A percentile compares a stretch with the other conserved stretches of the same genome.
Evolutionary conservation across 2,113 vertebrate genomes (phyloP).

Genomic region (Spilogale gracilis): DNA sequence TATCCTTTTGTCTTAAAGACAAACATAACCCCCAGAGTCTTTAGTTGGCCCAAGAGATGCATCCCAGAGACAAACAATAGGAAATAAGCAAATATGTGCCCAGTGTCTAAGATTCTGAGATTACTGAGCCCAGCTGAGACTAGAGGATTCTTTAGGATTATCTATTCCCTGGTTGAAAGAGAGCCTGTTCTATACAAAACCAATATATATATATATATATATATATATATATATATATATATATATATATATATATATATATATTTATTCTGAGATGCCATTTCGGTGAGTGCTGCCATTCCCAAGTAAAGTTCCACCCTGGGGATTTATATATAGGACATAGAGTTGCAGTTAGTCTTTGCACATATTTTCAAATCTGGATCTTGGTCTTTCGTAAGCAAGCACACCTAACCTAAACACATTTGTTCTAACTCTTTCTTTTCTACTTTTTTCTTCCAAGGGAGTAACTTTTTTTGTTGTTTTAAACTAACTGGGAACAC

Average conservation of each 20-base stretch:
- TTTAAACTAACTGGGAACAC: not conserved
- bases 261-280: not conserved
- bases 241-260: too few relatives aligned
- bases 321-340: conserved; percentile 22
- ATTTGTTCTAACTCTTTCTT: conserved; percentile 37
- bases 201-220: too few relatives aligned
- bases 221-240: too few relatives aligned
- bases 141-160: not conserved
- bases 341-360: not conserved
- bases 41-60: not conserved
- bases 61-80: not conserved
- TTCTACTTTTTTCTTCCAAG: not conserved
- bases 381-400: conserved; percentile 38
- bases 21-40: not conserved
- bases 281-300: not conserved
- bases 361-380: conserved; percentile 11
- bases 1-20: not conserved
- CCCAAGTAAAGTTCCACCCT: conserved; percentile 43
- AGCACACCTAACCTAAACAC: conserved; percentile 58
- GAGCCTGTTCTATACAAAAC: not conserved
- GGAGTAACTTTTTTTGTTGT: not conserved
- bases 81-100: not conserved
- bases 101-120: not conserved
- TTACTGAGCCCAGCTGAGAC: not conserved
- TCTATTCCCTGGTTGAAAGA: not conserved